Base-by-base conservation (phyloP, 35 echinoderm and acorn worm species). In the Nesometra sesokonis region DNA sequence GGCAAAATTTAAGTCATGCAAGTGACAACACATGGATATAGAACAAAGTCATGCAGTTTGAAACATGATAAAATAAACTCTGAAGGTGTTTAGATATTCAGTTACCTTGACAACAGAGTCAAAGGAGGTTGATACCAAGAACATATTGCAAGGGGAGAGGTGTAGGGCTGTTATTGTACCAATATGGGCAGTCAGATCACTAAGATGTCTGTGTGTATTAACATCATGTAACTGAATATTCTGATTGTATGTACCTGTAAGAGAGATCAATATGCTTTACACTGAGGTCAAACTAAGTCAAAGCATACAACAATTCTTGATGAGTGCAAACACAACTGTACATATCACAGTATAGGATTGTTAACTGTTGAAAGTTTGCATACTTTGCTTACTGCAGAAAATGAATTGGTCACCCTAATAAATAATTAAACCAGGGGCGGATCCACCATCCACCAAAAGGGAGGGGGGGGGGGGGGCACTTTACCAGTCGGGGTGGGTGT, bases 181-280 rank as follows among this genome's bases (percentile, higher is more conserved):
- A 27, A 83, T 38, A 83, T 83, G 81, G 23, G 34, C 81, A 38
- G 34, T 83, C 35, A 83, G 15, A 15, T 37, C 81, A 37, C 36
- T 83, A 4, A 83, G 34, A 29, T 83, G 81, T 37, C 38, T 17
- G 7, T 37, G 36, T 11, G 33, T 83, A 11, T 23, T 38, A 83
- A 83, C 27, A 9, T 83, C 81, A 83, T 83, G 38, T 38, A 83
- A 83, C 35, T 83, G 81, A 7, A 83, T 83, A 83, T 83, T 83
- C 81, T 83, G 81, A 38, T 83, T 83, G 35, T 83, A 83, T 38
- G 81, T 83, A 13, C 81, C 81, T 83, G 37, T 5, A 83, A 83
- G 0, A 39, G 81, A 39, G 81, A 83, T 9, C 23, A 67, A n/a
- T n/a, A n/a, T n/a, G n/a, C 23, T 67, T 67, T 11, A 11, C 23